Conservation (phyloP, 1,140 invertebrate species). For the Drosophila lacertosa region DNA sequence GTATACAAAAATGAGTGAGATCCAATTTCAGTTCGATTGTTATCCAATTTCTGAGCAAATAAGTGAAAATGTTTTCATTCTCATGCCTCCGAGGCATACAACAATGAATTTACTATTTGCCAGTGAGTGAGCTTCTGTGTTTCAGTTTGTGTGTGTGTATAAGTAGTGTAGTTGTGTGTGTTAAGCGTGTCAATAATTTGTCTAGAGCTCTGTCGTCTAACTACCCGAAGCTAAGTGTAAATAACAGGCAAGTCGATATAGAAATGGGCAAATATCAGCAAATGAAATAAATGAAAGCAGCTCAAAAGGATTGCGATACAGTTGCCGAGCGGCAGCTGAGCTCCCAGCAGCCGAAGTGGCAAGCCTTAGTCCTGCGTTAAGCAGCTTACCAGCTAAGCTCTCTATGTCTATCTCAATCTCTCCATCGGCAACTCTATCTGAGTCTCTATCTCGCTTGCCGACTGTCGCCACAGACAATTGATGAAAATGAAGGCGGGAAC, state of each 20-base stretch:
- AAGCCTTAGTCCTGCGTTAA: constrained; percentile 34
- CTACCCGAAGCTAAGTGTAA: constrained; percentile 52
- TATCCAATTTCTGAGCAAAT: constrained; percentile 83
- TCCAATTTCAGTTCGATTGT: constrained; percentile 84
- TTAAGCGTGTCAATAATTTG: constrained; percentile 74
- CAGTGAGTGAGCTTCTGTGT: background rate
- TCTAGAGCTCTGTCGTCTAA: constrained; percentile 36
- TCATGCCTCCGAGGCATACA: constrained; percentile 63
- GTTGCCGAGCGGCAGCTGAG: background rate
- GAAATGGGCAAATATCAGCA: constrained; percentile 53
- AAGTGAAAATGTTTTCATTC: constrained; percentile 83
- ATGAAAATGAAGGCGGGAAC: constrained; percentile 20
- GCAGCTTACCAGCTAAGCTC: constrained; percentile 51
- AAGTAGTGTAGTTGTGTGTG: constrained; percentile 2
- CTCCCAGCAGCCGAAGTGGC: background rate
- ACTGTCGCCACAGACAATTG: constrained; percentile 25
- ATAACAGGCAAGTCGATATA: constrained; percentile 56
- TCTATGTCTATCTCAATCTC: constrained; percentile 17
- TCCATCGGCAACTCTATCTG: constrained; percentile 2
- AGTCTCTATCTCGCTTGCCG: background rate
- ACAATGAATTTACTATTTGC: constrained; percentile 41
- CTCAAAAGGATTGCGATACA: constrained; percentile 15
- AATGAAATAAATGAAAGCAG: constrained; percentile 51
- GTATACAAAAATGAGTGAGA: constrained; percentile 80
- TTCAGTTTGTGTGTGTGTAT: background rate